Percentiles rank a stretch among this genome's conserved stretches.
Conservation (phyloP, 2,797 vertebrate species). For the Aplochiton taeniatus region DNA sequence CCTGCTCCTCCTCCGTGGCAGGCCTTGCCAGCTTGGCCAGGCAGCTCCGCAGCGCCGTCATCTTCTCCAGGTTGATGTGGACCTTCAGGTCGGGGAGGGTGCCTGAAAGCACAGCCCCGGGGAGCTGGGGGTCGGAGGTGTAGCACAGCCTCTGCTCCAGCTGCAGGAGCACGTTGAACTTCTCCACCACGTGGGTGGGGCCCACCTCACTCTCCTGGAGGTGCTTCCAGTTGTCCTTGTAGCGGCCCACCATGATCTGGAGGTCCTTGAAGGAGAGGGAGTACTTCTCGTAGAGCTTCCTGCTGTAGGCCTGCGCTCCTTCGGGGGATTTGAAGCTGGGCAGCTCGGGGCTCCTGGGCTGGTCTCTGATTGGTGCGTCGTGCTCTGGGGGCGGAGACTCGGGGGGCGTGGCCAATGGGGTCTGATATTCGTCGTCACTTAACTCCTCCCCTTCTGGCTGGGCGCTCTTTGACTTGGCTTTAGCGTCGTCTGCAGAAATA, state of each 20-base stretch:
- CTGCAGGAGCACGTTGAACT: slow-evolving; percentile 93
- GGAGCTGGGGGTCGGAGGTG: slow-evolving; percentile 95
- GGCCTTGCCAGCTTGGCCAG: slow-evolving; percentile 79
- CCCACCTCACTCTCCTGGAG: slow-evolving; percentile 92
- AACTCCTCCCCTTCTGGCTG: slow-evolving; percentile 82
- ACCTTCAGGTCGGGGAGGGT: slow-evolving; percentile 94
- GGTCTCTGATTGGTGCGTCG: slow-evolving; percentile 59
- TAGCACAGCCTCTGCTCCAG: slow-evolving; percentile 93
- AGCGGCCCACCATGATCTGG: slow-evolving; percentile 96
- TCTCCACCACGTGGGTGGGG: slow-evolving; percentile 96
- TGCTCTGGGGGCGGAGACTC: slow-evolving; percentile 84
- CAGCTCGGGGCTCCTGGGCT: slow-evolving; percentile 57
- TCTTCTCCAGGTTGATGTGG: slow-evolving; percentile 96
- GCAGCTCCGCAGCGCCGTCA: slow-evolving; percentile 89
- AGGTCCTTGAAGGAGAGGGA: slow-evolving; percentile 92
- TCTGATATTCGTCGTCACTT: slow-evolving; percentile 96
- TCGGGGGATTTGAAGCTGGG: slow-evolving; percentile 74
- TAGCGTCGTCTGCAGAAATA: slow-evolving; percentile 71
- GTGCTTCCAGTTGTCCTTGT: slow-evolving; percentile 96
- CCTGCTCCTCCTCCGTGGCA: slow-evolving; percentile 51
- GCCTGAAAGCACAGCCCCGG: slow-evolving; percentile 92
- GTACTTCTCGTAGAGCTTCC: slow-evolving; percentile 93
- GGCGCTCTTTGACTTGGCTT: slow-evolving; percentile 63
- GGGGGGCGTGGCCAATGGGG: slow-evolving; percentile 91
- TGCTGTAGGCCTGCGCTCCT: slow-evolving; percentile 79